These are phyloP conservation scores for Sylvilagus bachmani DNA, from an alignment of 2,113 vertebrate genomes.

Conservation along the genomic window DNA sequence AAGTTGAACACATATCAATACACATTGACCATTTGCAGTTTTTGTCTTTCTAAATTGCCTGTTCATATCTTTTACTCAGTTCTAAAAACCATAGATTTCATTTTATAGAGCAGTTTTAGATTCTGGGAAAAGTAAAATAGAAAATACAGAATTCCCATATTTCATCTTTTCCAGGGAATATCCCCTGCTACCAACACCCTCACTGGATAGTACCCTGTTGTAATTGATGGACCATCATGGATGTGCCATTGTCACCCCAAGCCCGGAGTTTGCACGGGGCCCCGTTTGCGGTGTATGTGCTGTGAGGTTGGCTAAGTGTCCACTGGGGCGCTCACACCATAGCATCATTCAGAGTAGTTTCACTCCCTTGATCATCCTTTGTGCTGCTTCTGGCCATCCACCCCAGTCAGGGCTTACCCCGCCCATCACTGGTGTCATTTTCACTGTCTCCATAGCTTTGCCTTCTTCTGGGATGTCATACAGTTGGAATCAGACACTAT, in stretches of 20 bases:
- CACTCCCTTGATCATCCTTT: neutral
- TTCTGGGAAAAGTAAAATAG: neutral
- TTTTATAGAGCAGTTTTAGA: neutral
- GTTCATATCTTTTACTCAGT: constrained; percentile 4
- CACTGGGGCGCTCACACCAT: too few species aligned
- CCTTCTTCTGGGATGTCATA: neutral
- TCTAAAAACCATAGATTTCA: neutral
- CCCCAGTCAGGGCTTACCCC: too few species aligned
- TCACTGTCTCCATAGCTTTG: neutral
- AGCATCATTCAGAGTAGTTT: neutral
- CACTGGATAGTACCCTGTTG: neutral
- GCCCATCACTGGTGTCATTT: neutral
- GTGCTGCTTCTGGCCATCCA: too few species aligned
- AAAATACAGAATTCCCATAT: neutral
- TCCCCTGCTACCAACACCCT: neutral
- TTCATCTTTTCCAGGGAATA: accelerated
- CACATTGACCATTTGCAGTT: neutral
- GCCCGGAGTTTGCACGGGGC: neutral
- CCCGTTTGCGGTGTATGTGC: too few species aligned
- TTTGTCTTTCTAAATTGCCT: neutral
- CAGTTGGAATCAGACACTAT: neutral
- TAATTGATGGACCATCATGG: neutral
- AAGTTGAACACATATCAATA: neutral
- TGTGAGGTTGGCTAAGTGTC: neutral
- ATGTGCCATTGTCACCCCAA: neutral